Conservation (phyloP, 2,888 invertebrate genomes). For the Xylota sylvarum region DNA sequence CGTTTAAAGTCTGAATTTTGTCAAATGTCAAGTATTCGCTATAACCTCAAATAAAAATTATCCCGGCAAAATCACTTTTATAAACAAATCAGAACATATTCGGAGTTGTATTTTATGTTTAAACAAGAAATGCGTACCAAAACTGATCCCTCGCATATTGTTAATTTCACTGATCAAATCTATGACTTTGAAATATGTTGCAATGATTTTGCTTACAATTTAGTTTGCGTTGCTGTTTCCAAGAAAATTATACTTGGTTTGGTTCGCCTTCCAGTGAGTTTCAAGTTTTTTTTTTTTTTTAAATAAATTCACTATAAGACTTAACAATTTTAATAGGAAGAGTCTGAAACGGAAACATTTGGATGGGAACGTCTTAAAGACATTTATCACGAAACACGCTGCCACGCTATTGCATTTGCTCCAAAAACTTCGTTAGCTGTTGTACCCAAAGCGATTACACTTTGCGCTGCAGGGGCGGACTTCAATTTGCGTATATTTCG, state of each 20-base stretch:
- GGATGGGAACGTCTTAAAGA: constrained; percentile 86
- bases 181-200: constrained; percentile 87
- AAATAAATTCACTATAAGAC: background rate
- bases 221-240: constrained; percentile 87
- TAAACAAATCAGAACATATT: background rate
- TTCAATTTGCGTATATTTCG: constrained; percentile 86
- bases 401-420: constrained; percentile 87
- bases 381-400: constrained; percentile 86
- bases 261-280: constrained; percentile 86
- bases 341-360: constrained; percentile 86
- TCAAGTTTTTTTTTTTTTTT: no score
- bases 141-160: constrained; percentile 84
- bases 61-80: constrained; percentile 25
- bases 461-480: constrained; percentile 86
- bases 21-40: constrained; percentile 11
- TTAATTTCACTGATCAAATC: constrained; percentile 86
- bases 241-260: constrained; percentile 87
- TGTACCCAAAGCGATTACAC: constrained; percentile 86
- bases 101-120: background rate
- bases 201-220: constrained; percentile 88
- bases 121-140: constrained; percentile 79
- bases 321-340: constrained; percentile 82
- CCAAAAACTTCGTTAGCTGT: constrained; percentile 87
- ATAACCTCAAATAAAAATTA: constrained; percentile 22
- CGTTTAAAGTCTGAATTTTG: background rate